Base-by-base conservation (phyloP, 2,888 invertebrate species). In the Ophonus ardosiacus region DNA sequence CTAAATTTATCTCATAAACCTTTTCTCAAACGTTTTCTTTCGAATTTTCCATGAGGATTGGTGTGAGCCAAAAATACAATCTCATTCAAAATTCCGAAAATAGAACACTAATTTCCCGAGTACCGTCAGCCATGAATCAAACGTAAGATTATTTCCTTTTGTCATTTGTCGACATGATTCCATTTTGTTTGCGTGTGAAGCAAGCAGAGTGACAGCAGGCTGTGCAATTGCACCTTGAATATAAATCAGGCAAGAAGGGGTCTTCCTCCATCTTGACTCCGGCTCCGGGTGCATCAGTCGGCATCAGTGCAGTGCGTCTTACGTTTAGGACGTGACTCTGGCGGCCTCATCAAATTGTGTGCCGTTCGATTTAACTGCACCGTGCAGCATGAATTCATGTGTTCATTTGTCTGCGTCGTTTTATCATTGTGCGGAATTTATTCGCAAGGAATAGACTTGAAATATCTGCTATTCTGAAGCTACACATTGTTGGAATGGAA, bases 81-180 rank as follows among this genome's bases (percentile, higher is more conserved):
- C 21, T 21, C 21, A 63, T 63, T 81, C 21, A 10, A n/a, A 68
- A 81, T 81, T 81, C 81, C 24, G 38, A 56, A 65, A 81, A 81
- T 81, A 68, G 71, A 71, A 17, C 38, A 61, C 61, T 80, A 84
- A 84, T 84, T 84, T 84, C 84, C 84, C 63, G 51, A 21, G 15
- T 51, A 51, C 31, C 65, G 84, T 84, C 84, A 59, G 63, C 78
- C 84, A 65, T 83, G 83, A 83, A 76, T 83, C 83, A 83, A 83
- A 83, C 76, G 84, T 78, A 84, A 84, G 78, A 84, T 78, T 43
- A 84, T 84, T 84, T 84, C 84, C 84, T 78, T 84, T 84, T 84
- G 84, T 84, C 84, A 84, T 84, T 84, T 84, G 78, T 78, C 84
- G 84, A 51, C 78, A 84, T 78, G 78, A 84, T 84, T 81, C 65